Evolutionary conservation across 2,888 invertebrate species (phyloP).

Genomic region (Xestobium rufovillosum): DNA sequence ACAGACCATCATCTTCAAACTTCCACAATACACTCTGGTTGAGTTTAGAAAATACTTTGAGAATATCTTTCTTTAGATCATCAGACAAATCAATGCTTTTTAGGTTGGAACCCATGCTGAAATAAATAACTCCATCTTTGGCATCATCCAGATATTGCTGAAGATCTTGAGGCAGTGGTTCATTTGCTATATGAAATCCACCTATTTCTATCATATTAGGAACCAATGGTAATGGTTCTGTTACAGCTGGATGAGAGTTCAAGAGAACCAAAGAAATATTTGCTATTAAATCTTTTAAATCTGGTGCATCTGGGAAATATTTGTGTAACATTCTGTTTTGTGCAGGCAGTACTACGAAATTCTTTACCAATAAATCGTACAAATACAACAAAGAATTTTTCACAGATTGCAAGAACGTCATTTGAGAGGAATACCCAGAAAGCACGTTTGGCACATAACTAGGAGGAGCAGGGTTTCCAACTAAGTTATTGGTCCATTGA

Average conservation of each 20-base stretch:
- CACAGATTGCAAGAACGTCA: slow-evolving; percentile 26
- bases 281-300: slow-evolving; percentile 16
- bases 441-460: slow-evolving; percentile 39
- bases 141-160: not conserved
- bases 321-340: slow-evolving; percentile 19
- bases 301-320: slow-evolving; percentile 20
- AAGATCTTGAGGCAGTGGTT: not conserved
- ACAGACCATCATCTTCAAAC: slow-evolving; percentile 1
- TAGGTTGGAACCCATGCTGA: not conserved
- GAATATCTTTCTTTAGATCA: not conserved
- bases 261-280: slow-evolving; percentile 23
- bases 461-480: slow-evolving; percentile 45
- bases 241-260: slow-evolving; percentile 32
- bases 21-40: not conserved
- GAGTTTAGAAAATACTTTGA: not conserved
- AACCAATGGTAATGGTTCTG: slow-evolving; percentile 44
- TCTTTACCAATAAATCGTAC: slow-evolving; percentile 9
- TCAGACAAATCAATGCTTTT: not conserved
- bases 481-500: slow-evolving; percentile 43
- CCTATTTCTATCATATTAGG: slow-evolving; percentile 46
- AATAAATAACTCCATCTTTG: not conserved
- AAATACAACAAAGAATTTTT: slow-evolving; percentile 20
- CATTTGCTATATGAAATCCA: not conserved
- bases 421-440: slow-evolving; percentile 18
- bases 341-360: slow-evolving; percentile 12